Percentiles rank a stretch among this genome's conserved stretches.
phyloP scores from a whole-genome alignment of 2,888 invertebrate species.

The Sicus ferrugineus region DNA sequence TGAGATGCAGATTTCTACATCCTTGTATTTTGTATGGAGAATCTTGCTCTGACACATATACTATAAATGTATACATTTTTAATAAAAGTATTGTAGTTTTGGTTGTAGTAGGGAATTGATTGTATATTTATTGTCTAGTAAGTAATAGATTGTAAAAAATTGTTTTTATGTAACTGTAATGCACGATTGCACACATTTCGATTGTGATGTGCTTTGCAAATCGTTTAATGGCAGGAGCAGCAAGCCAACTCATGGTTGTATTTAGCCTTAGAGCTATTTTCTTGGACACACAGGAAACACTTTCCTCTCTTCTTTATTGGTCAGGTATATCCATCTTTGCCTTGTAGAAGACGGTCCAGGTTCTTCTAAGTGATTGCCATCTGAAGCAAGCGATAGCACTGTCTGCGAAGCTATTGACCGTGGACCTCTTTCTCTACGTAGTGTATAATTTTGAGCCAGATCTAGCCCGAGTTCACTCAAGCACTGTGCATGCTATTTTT shows the following conservation, averaged over 20 bases:
- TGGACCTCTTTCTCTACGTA: constrained; percentile 6
- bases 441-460: neutral
- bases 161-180: neutral
- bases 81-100: neutral
- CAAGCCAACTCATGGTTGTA: neutral
- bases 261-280: neutral
- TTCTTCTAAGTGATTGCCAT: neutral
- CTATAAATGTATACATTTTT: neutral
- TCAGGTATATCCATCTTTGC: neutral
- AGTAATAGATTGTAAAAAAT: neutral
- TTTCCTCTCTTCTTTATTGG: neutral
- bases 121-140: neutral
- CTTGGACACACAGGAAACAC: neutral
- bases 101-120: neutral
- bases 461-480: neutral
- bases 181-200: neutral
- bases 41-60: neutral
- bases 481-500: neutral
- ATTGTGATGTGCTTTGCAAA: neutral
- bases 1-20: neutral
- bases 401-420: constrained; percentile 5
- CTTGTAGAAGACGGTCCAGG: neutral
- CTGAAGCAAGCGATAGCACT: constrained; percentile 7
- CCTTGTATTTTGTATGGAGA: neutral
- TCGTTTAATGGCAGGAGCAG: neutral